Conservation (phyloP, 2,888 invertebrate genomes). For the Apotomis betuletana region DNA sequence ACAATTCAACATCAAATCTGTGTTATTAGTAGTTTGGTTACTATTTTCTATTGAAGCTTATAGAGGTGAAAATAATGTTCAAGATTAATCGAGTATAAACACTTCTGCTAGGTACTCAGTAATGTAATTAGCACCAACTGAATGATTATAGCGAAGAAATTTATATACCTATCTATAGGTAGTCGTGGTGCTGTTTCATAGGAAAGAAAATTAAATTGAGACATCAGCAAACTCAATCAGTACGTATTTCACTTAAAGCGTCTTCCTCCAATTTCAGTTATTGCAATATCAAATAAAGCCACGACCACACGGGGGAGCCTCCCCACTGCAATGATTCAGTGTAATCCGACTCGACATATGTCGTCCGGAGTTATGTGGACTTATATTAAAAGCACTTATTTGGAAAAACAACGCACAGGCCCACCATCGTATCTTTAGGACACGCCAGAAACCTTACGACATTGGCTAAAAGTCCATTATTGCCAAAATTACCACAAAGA, state of each 20-base stretch:
- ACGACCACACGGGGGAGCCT: constrained; percentile 29
- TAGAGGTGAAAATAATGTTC: too few species aligned
- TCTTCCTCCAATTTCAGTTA: constrained; percentile 35
- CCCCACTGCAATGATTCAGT: constrained; percentile 36
- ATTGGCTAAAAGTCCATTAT: constrained; percentile 3
- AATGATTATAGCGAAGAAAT: too few species aligned
- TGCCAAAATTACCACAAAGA: not conserved
- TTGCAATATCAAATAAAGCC: constrained; percentile 41
- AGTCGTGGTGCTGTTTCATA: not conserved
- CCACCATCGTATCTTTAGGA: not conserved
- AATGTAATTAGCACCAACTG: too few species aligned
- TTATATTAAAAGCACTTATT: constrained; percentile 45
- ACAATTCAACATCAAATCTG: too few species aligned
- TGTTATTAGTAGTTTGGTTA: too few species aligned
- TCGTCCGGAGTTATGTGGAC: constrained; percentile 72
- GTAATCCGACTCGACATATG: constrained; percentile 63
- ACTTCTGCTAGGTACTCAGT: too few species aligned
- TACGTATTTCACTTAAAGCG: constrained; percentile 26
- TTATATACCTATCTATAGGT: too few species aligned
- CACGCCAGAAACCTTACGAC: constrained; percentile 1
- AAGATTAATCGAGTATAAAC: too few species aligned
- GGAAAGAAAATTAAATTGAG: not conserved
- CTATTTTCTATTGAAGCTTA: too few species aligned
- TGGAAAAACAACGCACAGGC: constrained; percentile 29
- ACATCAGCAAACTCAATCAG: constrained; percentile 14